Conservation (phyloP, 2,113 vertebrate genomes). For the Eira barbara region DNA sequence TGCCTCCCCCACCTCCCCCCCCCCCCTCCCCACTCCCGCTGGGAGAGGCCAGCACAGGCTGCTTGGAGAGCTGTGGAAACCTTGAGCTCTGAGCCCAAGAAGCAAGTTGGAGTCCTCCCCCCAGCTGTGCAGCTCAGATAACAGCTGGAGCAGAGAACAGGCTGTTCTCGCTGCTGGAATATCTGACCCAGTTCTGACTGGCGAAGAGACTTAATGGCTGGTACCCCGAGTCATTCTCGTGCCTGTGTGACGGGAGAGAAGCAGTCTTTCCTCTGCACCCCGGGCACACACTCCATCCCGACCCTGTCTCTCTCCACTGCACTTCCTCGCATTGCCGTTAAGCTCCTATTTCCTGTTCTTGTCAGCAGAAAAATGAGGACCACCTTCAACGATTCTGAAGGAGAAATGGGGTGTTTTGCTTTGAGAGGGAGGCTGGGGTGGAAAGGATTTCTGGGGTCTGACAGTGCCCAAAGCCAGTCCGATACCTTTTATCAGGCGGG, state of each 20-base stretch:
- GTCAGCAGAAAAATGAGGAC: neutral
- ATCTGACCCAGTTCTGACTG: slow-evolving; percentile 66
- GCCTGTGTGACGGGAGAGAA: neutral
- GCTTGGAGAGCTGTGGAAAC: neutral
- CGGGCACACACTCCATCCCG: neutral
- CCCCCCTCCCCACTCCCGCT: neutral
- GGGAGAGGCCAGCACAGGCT: neutral
- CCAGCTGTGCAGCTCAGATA: slow-evolving; percentile 68
- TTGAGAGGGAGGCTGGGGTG: neutral
- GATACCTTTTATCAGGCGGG: neutral
- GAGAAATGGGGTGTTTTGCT: neutral
- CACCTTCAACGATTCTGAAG: neutral
- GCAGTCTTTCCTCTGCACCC: neutral
- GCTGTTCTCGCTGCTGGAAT: slow-evolving; percentile 57
- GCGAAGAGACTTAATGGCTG: slow-evolving; percentile 2
- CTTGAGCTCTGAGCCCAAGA: slow-evolving; percentile 32
- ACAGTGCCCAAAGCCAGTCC: neutral
- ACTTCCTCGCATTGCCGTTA: neutral
- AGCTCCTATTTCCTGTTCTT: fast-evolving
- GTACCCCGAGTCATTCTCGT: neutral
- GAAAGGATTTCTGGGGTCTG: neutral
- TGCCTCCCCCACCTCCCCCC: fast-evolving
- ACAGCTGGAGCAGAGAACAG: slow-evolving; percentile 69
- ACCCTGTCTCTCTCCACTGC: neutral
- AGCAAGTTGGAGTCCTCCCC: slow-evolving; percentile 29